A percentile compares a stretch with the other conserved stretches of the same genome.
These are phyloP conservation scores for Monarcha castaneiventris DNA, from an alignment of 2,113 vertebrate species.

Conservation along the genomic window DNA sequence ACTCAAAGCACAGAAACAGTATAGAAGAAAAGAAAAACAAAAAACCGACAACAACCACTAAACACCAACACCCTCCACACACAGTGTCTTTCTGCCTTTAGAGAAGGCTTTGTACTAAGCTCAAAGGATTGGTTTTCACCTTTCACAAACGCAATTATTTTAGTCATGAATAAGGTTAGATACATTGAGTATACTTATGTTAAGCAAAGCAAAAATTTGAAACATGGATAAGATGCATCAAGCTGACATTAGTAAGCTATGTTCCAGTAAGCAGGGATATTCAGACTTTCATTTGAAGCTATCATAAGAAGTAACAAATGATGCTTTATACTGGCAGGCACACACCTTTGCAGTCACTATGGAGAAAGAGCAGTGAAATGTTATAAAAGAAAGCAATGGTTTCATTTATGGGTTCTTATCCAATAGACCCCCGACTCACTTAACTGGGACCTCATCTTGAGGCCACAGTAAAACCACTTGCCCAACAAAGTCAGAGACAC, in stretches of 20 bases:
- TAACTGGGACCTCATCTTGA: neutral
- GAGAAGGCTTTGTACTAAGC: neutral
- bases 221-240: neutral
- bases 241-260: neutral
- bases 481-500: neutral
- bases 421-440: neutral
- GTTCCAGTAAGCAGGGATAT: neutral
- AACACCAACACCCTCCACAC: rapidly evolving
- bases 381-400: neutral
- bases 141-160: neutral
- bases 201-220: neutral
- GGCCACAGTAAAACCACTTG: neutral
- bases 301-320: neutral
- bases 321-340: neutral
- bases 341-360: neutral
- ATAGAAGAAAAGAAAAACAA: neutral
- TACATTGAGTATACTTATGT: neutral
- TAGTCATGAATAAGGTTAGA: neutral
- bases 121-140: neutral
- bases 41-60: rapidly evolving
- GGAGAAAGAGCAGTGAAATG: neutral
- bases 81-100: neutral
- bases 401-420: neutral
- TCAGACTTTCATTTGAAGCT: neutral
- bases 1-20: neutral